Evolutionary conservation across 2,888 invertebrate species (phyloP).

Genomic region (Zeuzera pyrina): DNA sequence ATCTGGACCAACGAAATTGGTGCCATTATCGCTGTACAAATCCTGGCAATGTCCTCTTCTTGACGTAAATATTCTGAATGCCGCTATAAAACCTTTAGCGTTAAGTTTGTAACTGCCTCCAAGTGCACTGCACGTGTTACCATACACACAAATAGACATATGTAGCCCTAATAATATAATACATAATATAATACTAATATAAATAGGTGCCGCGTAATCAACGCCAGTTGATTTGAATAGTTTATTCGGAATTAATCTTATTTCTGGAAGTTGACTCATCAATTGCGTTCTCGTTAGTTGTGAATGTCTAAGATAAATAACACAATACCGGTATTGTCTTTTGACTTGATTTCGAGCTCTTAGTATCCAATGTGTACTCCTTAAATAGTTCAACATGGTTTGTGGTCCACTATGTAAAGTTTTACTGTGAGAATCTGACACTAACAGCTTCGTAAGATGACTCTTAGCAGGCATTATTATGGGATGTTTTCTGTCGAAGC

Average conservation of each 20-base stretch:
- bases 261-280: slow-evolving; percentile 17
- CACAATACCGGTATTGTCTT: background rate
- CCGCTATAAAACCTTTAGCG: slow-evolving; percentile 20
- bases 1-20: slow-evolving; percentile 14
- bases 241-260: slow-evolving; percentile 13
- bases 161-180: slow-evolving; percentile 15
- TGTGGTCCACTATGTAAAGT: slow-evolving; percentile 17
- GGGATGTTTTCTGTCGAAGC: slow-evolving; percentile 12
- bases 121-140: slow-evolving; percentile 21
- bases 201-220: slow-evolving; percentile 15
- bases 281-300: background rate
- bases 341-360: slow-evolving; percentile 5
- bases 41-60: slow-evolving; percentile 15
- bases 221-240: slow-evolving; percentile 17
- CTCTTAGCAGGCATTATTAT: slow-evolving; percentile 10
- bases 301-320: background rate
- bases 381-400: slow-evolving; percentile 13
- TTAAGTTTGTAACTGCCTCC: slow-evolving; percentile 23
- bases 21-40: slow-evolving; percentile 18
- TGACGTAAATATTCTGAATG: slow-evolving; percentile 16
- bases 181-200: slow-evolving; percentile 15
- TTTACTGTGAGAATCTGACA: slow-evolving; percentile 14
- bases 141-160: no score
- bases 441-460: slow-evolving; percentile 10
- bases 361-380: slow-evolving; percentile 15